A percentile compares a stretch with the other conserved stretches of the same genome.
Conservation (phyloP, 1,140 invertebrate genomes). For the Drosophila sp. region DNA sequence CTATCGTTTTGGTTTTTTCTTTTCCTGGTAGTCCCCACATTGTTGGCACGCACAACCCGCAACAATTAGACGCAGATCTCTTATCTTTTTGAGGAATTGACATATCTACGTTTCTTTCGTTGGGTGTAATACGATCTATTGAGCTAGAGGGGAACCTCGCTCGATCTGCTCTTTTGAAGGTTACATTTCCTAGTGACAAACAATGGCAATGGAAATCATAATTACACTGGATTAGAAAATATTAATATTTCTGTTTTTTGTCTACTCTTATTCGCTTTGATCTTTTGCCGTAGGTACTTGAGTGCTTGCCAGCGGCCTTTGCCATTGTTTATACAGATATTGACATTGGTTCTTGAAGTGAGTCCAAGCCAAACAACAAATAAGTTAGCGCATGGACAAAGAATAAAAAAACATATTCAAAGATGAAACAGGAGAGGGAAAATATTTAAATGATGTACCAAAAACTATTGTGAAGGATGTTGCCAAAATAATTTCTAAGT, state of each 20-base stretch:
- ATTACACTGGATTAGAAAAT: conserved; percentile 79
- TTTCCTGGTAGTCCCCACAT: conserved; percentile 58
- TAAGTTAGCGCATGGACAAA: conserved; percentile 66
- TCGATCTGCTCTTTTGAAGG: conserved; percentile 47
- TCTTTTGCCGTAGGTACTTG: conserved; percentile 48
- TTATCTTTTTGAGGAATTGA: conserved; percentile 75
- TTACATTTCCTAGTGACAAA: conserved; percentile 65
- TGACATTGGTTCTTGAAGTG: conserved; percentile 53
- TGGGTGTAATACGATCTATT: conserved; percentile 69
- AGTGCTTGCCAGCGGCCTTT: conserved; percentile 11
- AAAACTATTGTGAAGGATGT: not conserved
- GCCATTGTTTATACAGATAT: conserved; percentile 41
- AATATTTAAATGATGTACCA: not conserved
- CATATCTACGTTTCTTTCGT: conserved; percentile 60
- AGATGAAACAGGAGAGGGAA: conserved; percentile 11
- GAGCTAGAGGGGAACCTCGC: conserved; percentile 17
- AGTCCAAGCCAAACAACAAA: conserved; percentile 60
- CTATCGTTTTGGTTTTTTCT: conserved; percentile 23
- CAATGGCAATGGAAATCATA: conserved; percentile 66
- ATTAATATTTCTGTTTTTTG: conserved; percentile 56
- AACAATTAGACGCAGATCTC: conserved; percentile 68
- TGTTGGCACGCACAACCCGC: conserved; percentile 39
- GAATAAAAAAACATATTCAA: conserved; percentile 40
- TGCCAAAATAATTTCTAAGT: not conserved
- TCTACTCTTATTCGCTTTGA: conserved; percentile 44